Base-by-base conservation (phyloP, 2,888 invertebrate genomes). In the Entomobrya multifasciata region DNA sequence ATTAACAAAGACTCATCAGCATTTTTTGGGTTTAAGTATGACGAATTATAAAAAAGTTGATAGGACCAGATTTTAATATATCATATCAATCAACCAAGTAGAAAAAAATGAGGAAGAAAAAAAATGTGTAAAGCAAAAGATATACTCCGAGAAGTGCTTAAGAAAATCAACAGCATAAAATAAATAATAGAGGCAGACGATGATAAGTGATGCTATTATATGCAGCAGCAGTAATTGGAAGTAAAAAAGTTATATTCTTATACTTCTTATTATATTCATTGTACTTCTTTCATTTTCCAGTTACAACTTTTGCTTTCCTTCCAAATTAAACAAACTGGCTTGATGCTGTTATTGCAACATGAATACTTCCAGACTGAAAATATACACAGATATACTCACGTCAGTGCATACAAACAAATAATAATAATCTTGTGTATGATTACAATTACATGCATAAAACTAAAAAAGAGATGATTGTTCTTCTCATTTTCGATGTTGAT, bases 1-100 rank as follows among this genome's bases (percentile, higher is more conserved):
- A 44, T 13, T 27, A 55, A 62, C 17, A 81, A 41, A 81, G 47
- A 15, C 8, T 41, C 41, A 77, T 52, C 27, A 74, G 8, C 72
- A n/a, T 67, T 41, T 13, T n/a, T n/a, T n/a, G n/a, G n/a, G n/a
- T n/a, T n/a, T n/a, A n/a, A n/a, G n/a, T n/a, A n/a, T n/a, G n/a
- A n/a, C n/a, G n/a, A n/a, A n/a, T n/a, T n/a, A n/a, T n/a, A n/a
- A n/a, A n/a, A n/a, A n/a, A n/a, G n/a, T n/a, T n/a, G n/a, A n/a
- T n/a, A n/a, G n/a, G n/a, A n/a, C n/a, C 13, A 15, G 41, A 67
- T 30, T 20, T n/a, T 2, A 11, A 62, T 15, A 17, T 8, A 15
- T 30, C 10, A 22, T 22, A 4, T 8, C 25, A 57, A 57, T 57
- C 15, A 70, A 70, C 44, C 17, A 11, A 41, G 20, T 17, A 44